Base-by-base conservation (phyloP, 2,113 vertebrate species). In the Misgurnus mizolepis region DNA sequence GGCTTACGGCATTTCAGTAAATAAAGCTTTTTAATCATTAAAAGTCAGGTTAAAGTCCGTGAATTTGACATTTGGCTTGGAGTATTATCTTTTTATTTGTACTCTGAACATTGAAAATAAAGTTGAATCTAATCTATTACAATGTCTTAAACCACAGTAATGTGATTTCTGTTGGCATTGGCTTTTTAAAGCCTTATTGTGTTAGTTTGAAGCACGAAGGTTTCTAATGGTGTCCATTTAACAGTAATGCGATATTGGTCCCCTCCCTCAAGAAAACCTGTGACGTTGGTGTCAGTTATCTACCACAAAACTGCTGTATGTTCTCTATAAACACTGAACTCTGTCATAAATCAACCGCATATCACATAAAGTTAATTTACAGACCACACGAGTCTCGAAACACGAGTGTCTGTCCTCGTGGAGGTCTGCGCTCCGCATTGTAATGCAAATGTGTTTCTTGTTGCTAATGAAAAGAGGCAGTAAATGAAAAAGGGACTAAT, bases 391-490 rank as follows among this genome's bases (percentile, higher is more conserved):
- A 17, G 58, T 34, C 47, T 49, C 74, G 40, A 67, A 49, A 17
- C 56, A 58, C 50, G 56, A 43, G 10, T 69, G 34, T 40, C 39
- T 17, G 39, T 49, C 56, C 70, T 43, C 53, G 27, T 67, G 50
- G 65, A 76, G 9, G 85, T 83, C 78, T 87, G 84, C 80, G 81
- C 67, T 79, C 69, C 86, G 85, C 81, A 86, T 87, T 92, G 88
- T 91, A 85, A 90, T 90, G 88, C 88, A 90, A 93, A 92, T 90
- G 87, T 89, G 86, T 84, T 85, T 81, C 90, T 89, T 88, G 85
- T 91, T 90, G 79, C 86, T 90, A 92, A 92, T 91, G 90, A 92
- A 92, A 92, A 90, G 87, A 89, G 89, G 83, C 86, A 90, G 87
- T 87, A 87, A 85, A 90, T 91, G 91, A 89, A 85, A 88, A 78